Evolutionary conservation across 2,113 vertebrate species (phyloP).

Genomic region (Diadophis punctatus): DNA sequence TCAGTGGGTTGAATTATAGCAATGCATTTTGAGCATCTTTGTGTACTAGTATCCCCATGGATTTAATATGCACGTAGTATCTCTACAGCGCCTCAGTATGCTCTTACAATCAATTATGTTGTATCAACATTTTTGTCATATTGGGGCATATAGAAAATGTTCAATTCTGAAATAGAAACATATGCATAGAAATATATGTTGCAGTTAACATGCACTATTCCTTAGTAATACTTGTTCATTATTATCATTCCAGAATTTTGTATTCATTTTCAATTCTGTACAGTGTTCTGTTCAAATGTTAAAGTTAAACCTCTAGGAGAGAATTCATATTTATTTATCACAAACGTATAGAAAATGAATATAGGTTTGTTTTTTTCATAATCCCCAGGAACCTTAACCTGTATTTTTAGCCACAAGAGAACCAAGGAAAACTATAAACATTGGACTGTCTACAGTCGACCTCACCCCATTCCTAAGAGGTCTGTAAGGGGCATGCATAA

Average conservation of each 20-base stretch:
- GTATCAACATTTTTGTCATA: neutral
- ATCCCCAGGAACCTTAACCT: neutral
- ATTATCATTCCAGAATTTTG: neutral
- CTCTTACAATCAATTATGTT: neutral
- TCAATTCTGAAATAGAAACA: neutral
- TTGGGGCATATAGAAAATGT: neutral
- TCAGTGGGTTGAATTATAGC: neutral
- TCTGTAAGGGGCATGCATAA: too few relatives aligned
- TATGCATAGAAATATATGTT: neutral
- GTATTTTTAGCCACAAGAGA: neutral
- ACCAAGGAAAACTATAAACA: neutral
- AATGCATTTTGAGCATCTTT: neutral
- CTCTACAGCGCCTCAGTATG: neutral
- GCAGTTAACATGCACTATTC: neutral
- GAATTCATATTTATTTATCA: conserved; percentile 10
- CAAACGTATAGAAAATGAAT: neutral
- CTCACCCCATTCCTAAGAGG: too few relatives aligned
- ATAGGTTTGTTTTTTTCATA: neutral
- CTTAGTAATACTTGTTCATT: neutral
- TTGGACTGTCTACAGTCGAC: too few relatives aligned
- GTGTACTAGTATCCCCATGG: neutral
- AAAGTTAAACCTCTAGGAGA: neutral
- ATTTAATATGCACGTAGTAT: neutral
- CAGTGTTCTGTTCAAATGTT: neutral
- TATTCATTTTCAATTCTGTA: neutral